Evolutionary conservation across 64 coral and sea anemone species (phyloP), one percentile per base, ranked within the genome.

Genomic region (Catalaphyllia jardinei): DNA sequence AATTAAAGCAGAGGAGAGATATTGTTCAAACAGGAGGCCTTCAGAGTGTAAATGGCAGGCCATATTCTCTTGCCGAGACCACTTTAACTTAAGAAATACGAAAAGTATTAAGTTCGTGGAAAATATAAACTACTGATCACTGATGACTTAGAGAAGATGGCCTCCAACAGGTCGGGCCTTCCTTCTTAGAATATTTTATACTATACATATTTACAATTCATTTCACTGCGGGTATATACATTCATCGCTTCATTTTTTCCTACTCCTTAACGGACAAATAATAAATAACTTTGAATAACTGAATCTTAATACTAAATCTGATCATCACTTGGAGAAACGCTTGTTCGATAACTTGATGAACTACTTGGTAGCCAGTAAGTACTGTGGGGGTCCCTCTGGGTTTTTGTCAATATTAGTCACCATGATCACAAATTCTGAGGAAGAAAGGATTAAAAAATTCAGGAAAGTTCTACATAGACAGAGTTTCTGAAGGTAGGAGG

Each of bases 361-460:
- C 78, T 72, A 67, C 73, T 87, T 79, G 25, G 84, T 92, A 71
- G 73, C 90, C 83, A 92, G 31, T 9, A 83, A 31, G 55, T 76
- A 92, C 31, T 86, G 90, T 22, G 90, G 83, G 5, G 90, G 90
- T 29, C 59, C 90, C 4, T 92, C 83, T 18, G 82, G 77, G 30
- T 74, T 76, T 72, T 92, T 92, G 55, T 87, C 82, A 61, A 92
- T 92, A 13, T 81, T 87, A 0, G 73, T 59, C 24, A 92, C 83
- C 90, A 92, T 92, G 46, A 87, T 83, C 15, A 92, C 90, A 49
- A 92, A 92, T 87, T 92, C 90, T 92, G 77, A 15, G 33, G 28
- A 46, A 46, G 5, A 46, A 72, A 38, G 20, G 50, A 86, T n/a
- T 19, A 78, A 60, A 19, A 64, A 15, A 15, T 57, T 57, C 15